phyloP scores from a whole-genome alignment of 2,888 invertebrate species.

The Ornithoptera alexandrae region DNA sequence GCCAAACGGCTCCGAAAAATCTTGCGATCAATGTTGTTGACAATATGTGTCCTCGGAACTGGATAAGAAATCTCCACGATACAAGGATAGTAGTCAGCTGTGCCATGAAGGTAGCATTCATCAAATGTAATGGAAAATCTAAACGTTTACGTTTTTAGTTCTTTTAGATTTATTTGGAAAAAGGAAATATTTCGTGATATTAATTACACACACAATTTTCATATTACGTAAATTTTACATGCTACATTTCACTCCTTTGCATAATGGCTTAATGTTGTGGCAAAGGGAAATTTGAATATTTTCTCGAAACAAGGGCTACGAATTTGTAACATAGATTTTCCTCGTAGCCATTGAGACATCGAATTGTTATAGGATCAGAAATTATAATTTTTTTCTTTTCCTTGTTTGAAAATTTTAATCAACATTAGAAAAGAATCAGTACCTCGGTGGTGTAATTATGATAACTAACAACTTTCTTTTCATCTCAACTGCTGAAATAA shows the following conservation, averaged over 20 bases:
- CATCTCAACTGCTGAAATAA: too few relatives aligned
- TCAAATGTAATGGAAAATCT: too few relatives aligned
- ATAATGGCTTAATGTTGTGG: conserved; percentile 18
- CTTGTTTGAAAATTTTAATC: too few relatives aligned
- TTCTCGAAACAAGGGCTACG: not conserved
- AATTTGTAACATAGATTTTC: conserved; percentile 2
- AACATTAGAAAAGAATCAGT: too few relatives aligned
- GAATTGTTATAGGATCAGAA: too few relatives aligned
- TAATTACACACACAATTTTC: not conserved
- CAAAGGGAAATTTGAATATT: conserved; percentile 18
- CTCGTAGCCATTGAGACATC: not conserved
- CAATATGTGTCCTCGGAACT: not conserved
- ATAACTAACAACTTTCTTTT: too few relatives aligned
- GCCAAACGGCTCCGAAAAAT: not conserved
- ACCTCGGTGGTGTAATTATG: too few relatives aligned
- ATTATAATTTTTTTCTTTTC: too few relatives aligned
- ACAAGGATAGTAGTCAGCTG: not conserved
- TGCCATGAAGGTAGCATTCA: too few relatives aligned
- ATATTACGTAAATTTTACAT: conserved; percentile 8
- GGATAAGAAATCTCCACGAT: not conserved
- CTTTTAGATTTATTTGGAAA: too few relatives aligned
- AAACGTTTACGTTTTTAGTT: too few relatives aligned
- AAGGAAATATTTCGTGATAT: not conserved
- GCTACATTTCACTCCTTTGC: conserved; percentile 13
- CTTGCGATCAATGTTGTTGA: not conserved